Percentiles rank a stretch among this genome's conserved stretches.
Evolutionary conservation across 2,113 vertebrate genomes (phyloP).

Genomic region (Callaeas wilsoni): DNA sequence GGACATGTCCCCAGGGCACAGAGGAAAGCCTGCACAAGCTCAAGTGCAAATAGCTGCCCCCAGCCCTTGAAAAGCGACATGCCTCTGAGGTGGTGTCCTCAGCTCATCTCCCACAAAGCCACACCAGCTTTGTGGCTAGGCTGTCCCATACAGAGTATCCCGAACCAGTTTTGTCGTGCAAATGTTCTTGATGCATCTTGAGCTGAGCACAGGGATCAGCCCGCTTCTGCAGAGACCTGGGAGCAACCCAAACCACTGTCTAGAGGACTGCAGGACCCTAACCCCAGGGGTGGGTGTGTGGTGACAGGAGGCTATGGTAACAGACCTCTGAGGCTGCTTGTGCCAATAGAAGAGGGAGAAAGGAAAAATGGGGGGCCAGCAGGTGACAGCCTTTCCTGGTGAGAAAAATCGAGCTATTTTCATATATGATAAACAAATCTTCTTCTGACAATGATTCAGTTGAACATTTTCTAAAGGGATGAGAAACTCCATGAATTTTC

Average conservation of each 20-base stretch:
- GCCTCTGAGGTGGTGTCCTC: background rate
- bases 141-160: background rate
- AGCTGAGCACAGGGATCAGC: background rate
- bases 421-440: background rate
- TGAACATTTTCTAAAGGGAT: background rate
- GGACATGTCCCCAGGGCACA: background rate
- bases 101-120: background rate
- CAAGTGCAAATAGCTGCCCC: background rate
- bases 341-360: background rate
- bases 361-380: background rate
- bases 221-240: background rate
- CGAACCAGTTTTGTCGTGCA: background rate
- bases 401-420: background rate
- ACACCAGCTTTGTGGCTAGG: background rate
- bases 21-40: background rate
- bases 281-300: background rate
- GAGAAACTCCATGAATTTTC: background rate
- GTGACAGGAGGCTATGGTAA: rapidly evolving
- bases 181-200: background rate
- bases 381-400: background rate
- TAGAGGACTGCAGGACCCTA: background rate
- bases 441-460: rapidly evolving
- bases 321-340: background rate
- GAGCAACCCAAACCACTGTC: rapidly evolving
- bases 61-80: background rate